A percentile compares a stretch with the other conserved stretches of the same genome.
Evolutionary conservation across 2,113 vertebrate genomes (phyloP).

Genomic region (Upupa epops): DNA sequence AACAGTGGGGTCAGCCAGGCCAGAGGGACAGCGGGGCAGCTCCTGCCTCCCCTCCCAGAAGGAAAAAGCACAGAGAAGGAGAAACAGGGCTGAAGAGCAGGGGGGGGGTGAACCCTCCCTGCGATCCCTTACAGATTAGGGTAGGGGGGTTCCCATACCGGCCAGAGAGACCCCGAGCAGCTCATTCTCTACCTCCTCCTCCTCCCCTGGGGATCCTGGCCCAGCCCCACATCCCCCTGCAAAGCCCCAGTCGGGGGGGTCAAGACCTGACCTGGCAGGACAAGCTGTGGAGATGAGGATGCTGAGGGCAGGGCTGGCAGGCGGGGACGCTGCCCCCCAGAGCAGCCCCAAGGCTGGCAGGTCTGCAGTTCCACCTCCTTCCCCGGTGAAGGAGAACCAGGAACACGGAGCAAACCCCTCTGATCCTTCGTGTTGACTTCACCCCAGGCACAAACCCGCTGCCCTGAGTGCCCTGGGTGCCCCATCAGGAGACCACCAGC

Average conservation of each 20-base stretch:
- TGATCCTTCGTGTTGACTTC: background rate
- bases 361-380: rapidly evolving
- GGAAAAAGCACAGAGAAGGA: background rate
- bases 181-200: background rate
- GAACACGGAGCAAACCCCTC: background rate
- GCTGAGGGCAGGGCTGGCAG: background rate
- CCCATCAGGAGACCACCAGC: background rate
- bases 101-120: rapidly evolving
- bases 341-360: background rate
- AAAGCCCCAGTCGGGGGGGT: too few relatives aligned
- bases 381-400: background rate
- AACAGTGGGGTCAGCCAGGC: rapidly evolving
- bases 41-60: background rate
- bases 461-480: background rate
- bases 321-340: background rate
- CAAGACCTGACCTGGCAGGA: rapidly evolving
- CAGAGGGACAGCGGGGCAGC: rapidly evolving
- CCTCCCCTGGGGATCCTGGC: background rate
- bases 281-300: background rate
- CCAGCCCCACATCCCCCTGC: background rate
- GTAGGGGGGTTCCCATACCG: rapidly evolving
- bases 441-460: rapidly evolving
- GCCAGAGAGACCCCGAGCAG: background rate
- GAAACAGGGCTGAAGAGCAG: background rate
- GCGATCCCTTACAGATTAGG: background rate